Evolutionary conservation across 2,888 invertebrate genomes (phyloP).

Genomic region (Papilio elwesi): DNA sequence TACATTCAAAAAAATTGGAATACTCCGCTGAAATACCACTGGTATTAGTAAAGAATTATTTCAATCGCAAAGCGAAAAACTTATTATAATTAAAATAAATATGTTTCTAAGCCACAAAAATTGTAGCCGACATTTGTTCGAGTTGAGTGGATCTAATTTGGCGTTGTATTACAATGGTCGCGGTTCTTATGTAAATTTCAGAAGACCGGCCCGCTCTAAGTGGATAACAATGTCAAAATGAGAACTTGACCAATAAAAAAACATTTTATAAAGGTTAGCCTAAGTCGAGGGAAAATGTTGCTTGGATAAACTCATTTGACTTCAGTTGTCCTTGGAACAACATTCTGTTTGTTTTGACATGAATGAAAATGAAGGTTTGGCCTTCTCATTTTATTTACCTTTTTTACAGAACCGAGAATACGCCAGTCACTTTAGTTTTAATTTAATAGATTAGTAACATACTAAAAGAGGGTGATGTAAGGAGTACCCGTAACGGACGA

Average conservation of each 20-base stretch:
- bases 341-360: background rate
- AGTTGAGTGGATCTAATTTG: conserved; percentile 27
- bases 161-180: conserved; percentile 24
- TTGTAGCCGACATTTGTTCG: conserved; percentile 10
- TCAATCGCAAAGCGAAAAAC: too few species aligned
- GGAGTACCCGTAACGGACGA: too few species aligned
- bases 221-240: conserved; percentile 32
- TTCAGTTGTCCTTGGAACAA: background rate
- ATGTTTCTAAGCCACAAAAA: background rate
- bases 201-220: conserved; percentile 17
- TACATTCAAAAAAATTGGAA: too few species aligned
- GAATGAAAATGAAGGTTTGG: background rate
- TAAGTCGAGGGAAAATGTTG: background rate
- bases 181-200: conserved; percentile 26
- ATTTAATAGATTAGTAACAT: too few species aligned
- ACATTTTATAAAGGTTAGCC: conserved; percentile 3
- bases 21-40: too few species aligned
- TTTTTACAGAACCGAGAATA: too few species aligned
- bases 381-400: background rate
- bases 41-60: too few species aligned
- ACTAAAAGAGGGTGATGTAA: too few species aligned
- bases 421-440: too few species aligned
- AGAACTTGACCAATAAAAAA: conserved; percentile 18
- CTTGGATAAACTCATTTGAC: background rate
- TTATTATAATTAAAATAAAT: background rate